Percentiles rank a stretch among this genome's conserved stretches.
Evolutionary conservation across 2,797 vertebrate species (phyloP).

Genomic region (Paedocypris micromegethes): DNA sequence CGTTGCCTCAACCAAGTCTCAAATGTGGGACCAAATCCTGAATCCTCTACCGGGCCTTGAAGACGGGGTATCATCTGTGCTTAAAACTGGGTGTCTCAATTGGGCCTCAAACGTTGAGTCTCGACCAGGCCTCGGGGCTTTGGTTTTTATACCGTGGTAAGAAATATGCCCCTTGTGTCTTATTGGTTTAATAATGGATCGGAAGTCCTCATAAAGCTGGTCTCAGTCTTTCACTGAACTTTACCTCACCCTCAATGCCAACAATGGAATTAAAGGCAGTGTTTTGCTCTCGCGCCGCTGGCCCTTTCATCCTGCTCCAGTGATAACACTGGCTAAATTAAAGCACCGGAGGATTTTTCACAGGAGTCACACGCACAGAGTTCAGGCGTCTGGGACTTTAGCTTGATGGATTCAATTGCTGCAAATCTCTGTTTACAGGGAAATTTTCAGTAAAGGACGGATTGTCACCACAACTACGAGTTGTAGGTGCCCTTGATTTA

Average conservation of each 20-base stretch:
- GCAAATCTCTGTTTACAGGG: constrained; percentile 80
- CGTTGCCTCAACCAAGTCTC: no score
- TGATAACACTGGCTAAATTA: constrained; percentile 80
- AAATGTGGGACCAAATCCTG: no score
- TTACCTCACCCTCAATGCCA: constrained; percentile 79
- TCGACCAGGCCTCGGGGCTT: no score
- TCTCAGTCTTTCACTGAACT: constrained; percentile 77
- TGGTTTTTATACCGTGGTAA: no score
- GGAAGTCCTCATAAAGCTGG: constrained; percentile 57
- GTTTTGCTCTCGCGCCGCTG: constrained; percentile 69
- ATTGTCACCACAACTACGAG: constrained; percentile 52
- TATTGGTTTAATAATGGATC: constrained; percentile 24
- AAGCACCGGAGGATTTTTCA: constrained; percentile 74
- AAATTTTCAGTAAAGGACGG: constrained; percentile 71
- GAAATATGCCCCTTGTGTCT: constrained; percentile 36
- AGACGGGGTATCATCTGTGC: no score
- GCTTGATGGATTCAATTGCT: constrained; percentile 76
- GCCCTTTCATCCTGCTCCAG: constrained; percentile 83
- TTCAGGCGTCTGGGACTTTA: constrained; percentile 63
- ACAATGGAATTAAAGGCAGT: constrained; percentile 77
- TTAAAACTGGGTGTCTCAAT: no score
- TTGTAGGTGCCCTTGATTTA: constrained; percentile 76
- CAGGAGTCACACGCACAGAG: constrained; percentile 70
- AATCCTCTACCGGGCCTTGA: no score
- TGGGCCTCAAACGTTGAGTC: no score